Conservation (phyloP, 2,888 invertebrate species). For the Pseudanteris insignis region DNA sequence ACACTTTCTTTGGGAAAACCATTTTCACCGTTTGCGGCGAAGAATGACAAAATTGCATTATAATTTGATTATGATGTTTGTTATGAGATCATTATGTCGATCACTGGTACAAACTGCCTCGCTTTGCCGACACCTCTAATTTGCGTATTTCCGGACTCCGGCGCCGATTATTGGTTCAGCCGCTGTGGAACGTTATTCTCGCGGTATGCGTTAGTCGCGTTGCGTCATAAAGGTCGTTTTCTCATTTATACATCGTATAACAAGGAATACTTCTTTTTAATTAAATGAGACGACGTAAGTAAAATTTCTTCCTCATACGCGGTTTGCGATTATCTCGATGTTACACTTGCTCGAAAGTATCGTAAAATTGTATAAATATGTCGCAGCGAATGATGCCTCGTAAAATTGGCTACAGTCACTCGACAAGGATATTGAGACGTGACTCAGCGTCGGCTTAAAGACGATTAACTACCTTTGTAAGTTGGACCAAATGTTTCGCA, state of each 20-base stretch:
- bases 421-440: no score
- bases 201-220: constrained; percentile 14
- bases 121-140: constrained; percentile 15
- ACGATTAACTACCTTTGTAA: no score
- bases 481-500: no score
- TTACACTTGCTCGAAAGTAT: constrained; percentile 11
- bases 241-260: constrained; percentile 24
- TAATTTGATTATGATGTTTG: constrained; percentile 23
- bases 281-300: constrained; percentile 25
- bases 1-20: no score
- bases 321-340: not conserved
- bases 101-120: constrained; percentile 16
- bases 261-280: constrained; percentile 28
- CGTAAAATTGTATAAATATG: no score
- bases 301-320: constrained; percentile 16
- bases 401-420: no score
- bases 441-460: no score
- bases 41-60: constrained; percentile 2
- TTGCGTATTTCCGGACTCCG: constrained; percentile 23
- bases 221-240: constrained; percentile 33
- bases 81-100: constrained; percentile 30
- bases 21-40: no score
- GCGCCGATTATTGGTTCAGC: constrained; percentile 12
- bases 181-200: constrained; percentile 5
- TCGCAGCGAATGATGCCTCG: no score